A percentile compares a stretch with the other conserved stretches of the same genome.
Evolutionary conservation across 2,797 vertebrate species (phyloP).

Genomic region (Hozukius guyotensis): DNA sequence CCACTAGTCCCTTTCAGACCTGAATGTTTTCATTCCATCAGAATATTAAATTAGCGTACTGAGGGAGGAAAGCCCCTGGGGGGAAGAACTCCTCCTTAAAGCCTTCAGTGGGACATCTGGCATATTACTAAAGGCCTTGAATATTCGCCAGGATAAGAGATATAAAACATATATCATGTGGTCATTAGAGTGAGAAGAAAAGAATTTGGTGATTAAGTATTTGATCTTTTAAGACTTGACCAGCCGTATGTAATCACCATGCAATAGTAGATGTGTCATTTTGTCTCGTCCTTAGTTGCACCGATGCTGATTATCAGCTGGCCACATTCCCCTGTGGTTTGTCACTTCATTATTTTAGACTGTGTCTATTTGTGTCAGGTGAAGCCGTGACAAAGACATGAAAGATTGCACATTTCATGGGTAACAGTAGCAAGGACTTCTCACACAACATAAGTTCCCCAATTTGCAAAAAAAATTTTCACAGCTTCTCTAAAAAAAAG

Average conservation of each 20-base stretch:
- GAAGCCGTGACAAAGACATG: neutral
- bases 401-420: neutral
- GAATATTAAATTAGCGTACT: conserved; percentile 32
- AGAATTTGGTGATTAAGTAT: neutral
- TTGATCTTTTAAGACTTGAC: neutral
- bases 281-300: neutral
- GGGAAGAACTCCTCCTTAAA: neutral
- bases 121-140: neutral
- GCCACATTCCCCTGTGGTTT: neutral
- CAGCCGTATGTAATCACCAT: neutral
- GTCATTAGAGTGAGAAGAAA: neutral
- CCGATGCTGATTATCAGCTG: neutral
- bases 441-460: neutral
- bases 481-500: neutral
- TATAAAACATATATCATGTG: neutral
- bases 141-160: neutral
- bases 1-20: conserved; percentile 1
- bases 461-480: neutral
- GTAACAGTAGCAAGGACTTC: neutral
- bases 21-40: conserved; percentile 31
- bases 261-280: neutral
- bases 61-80: neutral
- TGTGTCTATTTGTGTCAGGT: neutral
- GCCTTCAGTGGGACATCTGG: neutral
- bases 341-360: neutral